Conservation (phyloP, 2,113 vertebrate genomes). For the Clarias macrocephalus region DNA sequence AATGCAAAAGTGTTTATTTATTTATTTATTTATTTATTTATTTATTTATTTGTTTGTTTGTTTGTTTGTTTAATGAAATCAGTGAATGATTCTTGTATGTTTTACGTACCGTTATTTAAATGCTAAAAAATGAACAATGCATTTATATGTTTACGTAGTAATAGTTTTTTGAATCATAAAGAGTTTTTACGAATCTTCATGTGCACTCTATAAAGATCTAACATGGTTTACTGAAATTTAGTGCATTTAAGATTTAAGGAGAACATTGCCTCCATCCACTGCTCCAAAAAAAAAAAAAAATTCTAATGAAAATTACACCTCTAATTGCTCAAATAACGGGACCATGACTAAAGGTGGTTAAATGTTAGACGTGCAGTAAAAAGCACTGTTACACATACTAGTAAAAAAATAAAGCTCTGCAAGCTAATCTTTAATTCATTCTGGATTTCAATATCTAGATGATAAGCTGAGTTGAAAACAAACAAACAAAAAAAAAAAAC, state of each 20-base stretch:
- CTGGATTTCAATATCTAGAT: conserved; percentile 57
- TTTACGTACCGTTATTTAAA: not conserved
- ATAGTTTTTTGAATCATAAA: too few species aligned
- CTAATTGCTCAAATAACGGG: conserved; percentile 14
- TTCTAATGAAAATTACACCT: conserved; percentile 37
- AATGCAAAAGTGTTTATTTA: too few species aligned
- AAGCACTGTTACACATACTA: conserved; percentile 56
- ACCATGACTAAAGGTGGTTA: conserved; percentile 49
- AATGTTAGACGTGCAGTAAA: conserved; percentile 46
- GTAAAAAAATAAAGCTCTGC: conserved; percentile 66
- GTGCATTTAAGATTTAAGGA: conserved; percentile 38
- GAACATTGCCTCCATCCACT: conserved; percentile 28
- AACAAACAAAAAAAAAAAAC: conserved; percentile 31
- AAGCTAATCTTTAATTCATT: conserved; percentile 59
- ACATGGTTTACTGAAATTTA: conserved; percentile 45
- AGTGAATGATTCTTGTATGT: not conserved
- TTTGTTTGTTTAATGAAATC: too few species aligned
- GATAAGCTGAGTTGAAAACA: not conserved
- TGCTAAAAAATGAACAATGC: conserved; percentile 26
- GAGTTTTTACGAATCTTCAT: conserved; percentile 1
- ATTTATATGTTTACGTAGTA: not conserved
- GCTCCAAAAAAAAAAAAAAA: not conserved
- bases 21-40: too few species aligned
- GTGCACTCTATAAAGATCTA: conserved; percentile 34
- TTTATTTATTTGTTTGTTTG: too few species aligned